Conservation (phyloP, 2,888 invertebrate species). For the Drosophila merina region DNA sequence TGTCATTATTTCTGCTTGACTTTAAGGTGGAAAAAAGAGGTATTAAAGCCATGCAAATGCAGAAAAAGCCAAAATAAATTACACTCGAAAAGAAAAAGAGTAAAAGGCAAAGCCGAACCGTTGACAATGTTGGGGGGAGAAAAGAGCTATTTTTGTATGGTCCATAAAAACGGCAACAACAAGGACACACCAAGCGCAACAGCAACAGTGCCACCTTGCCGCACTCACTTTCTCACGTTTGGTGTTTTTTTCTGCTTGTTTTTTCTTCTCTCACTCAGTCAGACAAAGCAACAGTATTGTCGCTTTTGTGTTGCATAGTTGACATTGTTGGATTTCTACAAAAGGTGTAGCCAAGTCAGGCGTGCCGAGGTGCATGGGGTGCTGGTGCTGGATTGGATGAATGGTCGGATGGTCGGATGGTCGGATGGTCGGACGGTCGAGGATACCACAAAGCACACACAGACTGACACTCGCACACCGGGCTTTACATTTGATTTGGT, state of each 20-base stretch:
- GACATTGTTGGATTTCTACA: constrained; percentile 76
- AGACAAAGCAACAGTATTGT: constrained; percentile 75
- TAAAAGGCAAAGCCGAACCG: background rate
- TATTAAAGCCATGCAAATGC: constrained; percentile 66
- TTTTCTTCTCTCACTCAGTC: constrained; percentile 50
- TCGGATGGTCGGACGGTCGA: constrained; percentile 6
- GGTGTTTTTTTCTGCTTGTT: background rate
- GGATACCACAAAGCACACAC: constrained; percentile 51
- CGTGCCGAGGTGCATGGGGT: constrained; percentile 16
- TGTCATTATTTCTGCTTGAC: constrained; percentile 60
- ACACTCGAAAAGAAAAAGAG: constrained; percentile 14
- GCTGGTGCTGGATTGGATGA: constrained; percentile 6
- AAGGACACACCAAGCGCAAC: constrained; percentile 27
- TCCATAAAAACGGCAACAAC: constrained; percentile 42
- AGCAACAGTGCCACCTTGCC: constrained; percentile 22
- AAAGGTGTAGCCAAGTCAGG: constrained; percentile 62
- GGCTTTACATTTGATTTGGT: constrained; percentile 72
- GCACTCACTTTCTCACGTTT: background rate
- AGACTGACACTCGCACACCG: constrained; percentile 26
- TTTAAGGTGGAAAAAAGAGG: constrained; percentile 25
- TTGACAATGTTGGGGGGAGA: constrained; percentile 48
- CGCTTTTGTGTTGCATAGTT: constrained; percentile 77
- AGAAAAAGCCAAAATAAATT: constrained; percentile 63
- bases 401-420: constrained; percentile 8
- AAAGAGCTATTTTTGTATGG: constrained; percentile 70